Base-by-base conservation (phyloP, 2,888 invertebrate species). In the Brachynemurus nebulosus region DNA sequence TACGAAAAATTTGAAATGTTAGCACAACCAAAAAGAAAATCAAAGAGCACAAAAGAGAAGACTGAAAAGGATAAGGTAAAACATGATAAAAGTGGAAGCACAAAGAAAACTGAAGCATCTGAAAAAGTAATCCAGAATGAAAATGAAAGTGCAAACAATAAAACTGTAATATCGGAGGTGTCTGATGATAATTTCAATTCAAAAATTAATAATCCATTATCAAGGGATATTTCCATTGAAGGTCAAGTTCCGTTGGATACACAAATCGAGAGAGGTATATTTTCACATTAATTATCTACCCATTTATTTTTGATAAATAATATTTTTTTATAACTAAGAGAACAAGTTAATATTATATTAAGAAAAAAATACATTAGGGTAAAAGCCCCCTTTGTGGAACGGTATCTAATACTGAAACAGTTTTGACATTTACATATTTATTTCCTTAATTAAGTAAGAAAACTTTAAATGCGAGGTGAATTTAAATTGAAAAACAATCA, bases 201-300 rank as follows among this genome's bases (percentile, higher is more conserved):
- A n/a, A 37, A 37, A 37, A 11, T 37, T 20, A 37, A 37, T n/a
- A 42, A 44, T 18, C 44, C 44, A 2, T 30, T 44, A 14, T 44
- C 44, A 37, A 14, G 44, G n/a, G 44, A 44, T 18, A 44, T 44
- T 14, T 44, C 44, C 4, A 44, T 44, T 12, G 44, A 44, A 25
- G 38, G 27, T 3, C 44, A 44, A 17, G 21, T 44, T 12, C 34
- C 37, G 12, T 21, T 44, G 19, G 44, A 44, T 27, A 27, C 44
- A 19, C 44, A 44, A 25, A 44, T 44, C 25, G 44, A 44, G 23
- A 30, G 30, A 38, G 44, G 44, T 38, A 41, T 18, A 21, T 23
- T 14, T 17, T 9, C 4, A 12, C 17, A 16, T 8, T 16, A 35
- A n/a, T 2, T 17, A 36, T 18, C 17, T 18, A n/a, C n/a, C n/a